These are phyloP conservation scores for Pavo muticus DNA, from an alignment of 2,113 vertebrate genomes.

Conservation along the genomic window DNA sequence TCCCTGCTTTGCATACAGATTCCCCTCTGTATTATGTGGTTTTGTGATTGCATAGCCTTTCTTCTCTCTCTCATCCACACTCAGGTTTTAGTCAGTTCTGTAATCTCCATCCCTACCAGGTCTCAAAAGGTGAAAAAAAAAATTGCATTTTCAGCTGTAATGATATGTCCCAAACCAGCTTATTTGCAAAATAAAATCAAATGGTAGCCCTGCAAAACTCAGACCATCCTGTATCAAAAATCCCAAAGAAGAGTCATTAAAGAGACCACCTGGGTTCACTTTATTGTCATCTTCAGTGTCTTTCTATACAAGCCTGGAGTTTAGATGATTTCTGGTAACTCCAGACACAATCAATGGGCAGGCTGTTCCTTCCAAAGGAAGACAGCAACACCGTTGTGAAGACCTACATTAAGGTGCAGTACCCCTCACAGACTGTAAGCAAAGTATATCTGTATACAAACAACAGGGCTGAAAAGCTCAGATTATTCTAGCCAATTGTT, in stretches of 20 bases:
- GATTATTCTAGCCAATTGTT: not conserved
- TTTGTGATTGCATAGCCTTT: conserved; percentile 19
- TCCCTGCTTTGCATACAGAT: not conserved
- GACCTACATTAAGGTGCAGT: not conserved
- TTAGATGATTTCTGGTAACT: conserved; percentile 8
- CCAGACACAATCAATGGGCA: not conserved
- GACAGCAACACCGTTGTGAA: not conserved
- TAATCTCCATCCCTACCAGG: not conserved
- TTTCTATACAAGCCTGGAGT: not conserved
- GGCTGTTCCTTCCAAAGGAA: not conserved
- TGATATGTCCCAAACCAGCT: not conserved
- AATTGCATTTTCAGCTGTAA: not conserved
- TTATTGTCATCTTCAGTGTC: not conserved
- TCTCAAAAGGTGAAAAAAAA: not conserved
- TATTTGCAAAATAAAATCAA: not conserved
- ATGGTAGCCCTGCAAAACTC: not conserved
- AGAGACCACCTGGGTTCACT: not conserved
- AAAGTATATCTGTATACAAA: not conserved
- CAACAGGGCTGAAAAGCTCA: not conserved
- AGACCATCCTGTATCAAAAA: not conserved
- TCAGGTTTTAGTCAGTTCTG: not conserved
- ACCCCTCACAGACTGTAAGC: not conserved
- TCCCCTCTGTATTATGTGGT: not conserved
- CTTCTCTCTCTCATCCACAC: not conserved
- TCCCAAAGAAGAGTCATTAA: not conserved